Percentiles rank a stretch among this genome's conserved stretches.
Evolutionary conservation across 2,888 invertebrate genomes (phyloP).

Genomic region (Drosophila putrida): DNA sequence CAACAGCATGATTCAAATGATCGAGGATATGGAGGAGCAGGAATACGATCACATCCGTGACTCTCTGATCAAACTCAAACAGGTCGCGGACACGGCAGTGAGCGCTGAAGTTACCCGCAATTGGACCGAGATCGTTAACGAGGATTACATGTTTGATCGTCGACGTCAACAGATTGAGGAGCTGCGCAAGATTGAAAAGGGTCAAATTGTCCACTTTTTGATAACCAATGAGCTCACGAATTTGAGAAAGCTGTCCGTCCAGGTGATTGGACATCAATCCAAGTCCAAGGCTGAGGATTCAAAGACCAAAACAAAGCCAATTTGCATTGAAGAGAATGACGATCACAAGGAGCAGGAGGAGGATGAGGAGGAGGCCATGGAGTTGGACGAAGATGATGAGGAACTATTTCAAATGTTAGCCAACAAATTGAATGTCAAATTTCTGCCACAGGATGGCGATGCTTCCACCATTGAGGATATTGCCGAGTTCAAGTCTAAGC

Average conservation of each 20-base stretch:
- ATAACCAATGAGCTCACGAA: constrained; percentile 80
- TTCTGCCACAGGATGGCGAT: constrained; percentile 76
- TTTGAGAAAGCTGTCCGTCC: constrained; percentile 83
- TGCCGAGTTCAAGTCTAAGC: constrained; percentile 77
- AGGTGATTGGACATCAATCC: constrained; percentile 79
- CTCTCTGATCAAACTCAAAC: constrained; percentile 91
- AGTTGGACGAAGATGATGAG: constrained; percentile 37
- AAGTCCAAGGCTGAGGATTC: background rate
- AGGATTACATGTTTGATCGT: constrained; percentile 92
- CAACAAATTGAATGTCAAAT: constrained; percentile 73
- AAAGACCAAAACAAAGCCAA: background rate
- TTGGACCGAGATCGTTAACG: constrained; percentile 91
- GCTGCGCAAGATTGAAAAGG: constrained; percentile 74
- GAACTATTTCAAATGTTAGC: constrained; percentile 72
- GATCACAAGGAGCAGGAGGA: too few species aligned
- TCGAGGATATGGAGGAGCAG: constrained; percentile 87
- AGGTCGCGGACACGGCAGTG: constrained; percentile 91
- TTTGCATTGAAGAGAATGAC: constrained; percentile 29
- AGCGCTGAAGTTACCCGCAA: constrained; percentile 91
- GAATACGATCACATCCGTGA: constrained; percentile 88
- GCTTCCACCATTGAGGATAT: constrained; percentile 79
- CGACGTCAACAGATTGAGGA: constrained; percentile 88
- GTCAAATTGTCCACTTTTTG: constrained; percentile 82
- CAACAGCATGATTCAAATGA: constrained; percentile 87
- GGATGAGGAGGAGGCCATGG: constrained; percentile 33